Percentiles rank a stretch among this genome's conserved stretches.
phyloP scores from a whole-genome alignment of 1,140 invertebrate genomes.

The Cardiocondyla obscurior region DNA sequence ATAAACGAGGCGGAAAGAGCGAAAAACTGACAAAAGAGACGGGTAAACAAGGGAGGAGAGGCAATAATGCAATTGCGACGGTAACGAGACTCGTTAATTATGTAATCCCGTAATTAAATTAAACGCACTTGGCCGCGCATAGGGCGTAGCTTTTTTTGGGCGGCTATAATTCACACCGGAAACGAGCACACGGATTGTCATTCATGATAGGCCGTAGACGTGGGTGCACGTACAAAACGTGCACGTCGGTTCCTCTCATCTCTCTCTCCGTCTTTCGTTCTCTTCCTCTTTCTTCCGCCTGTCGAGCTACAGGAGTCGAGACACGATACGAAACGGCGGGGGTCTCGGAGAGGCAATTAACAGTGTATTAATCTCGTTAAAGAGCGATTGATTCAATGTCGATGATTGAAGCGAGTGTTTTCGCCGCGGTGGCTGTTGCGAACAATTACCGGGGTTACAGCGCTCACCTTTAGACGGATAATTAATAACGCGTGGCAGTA shows the following conservation, averaged over 20 bases:
- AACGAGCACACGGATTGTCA: slow-evolving; percentile 68
- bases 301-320: slow-evolving; percentile 56
- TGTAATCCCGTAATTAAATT: slow-evolving; percentile 73
- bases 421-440: neutral
- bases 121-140: slow-evolving; percentile 61
- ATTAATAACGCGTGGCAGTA: neutral
- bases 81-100: slow-evolving; percentile 72
- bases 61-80: slow-evolving; percentile 61
- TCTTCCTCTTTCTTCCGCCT: neutral
- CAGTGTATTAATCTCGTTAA: slow-evolving; percentile 52
- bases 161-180: slow-evolving; percentile 63
- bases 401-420: slow-evolving; percentile 12
- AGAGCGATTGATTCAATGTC: slow-evolving; percentile 11
- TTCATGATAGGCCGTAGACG: slow-evolving; percentile 55
- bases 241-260: neutral
- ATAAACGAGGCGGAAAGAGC: neutral
- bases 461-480: neutral
- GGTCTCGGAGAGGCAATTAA: slow-evolving; percentile 54
- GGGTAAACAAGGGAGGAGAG: neutral
- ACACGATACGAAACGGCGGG: slow-evolving; percentile 26
- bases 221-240: slow-evolving; percentile 47
- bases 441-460: neutral
- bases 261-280: neutral
- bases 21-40: neutral
- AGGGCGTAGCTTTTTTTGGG: slow-evolving; percentile 58